A percentile compares a stretch with the other conserved stretches of the same genome.
Conservation (phyloP, 2,888 invertebrate genomes). For the Mimachlamys varia region DNA sequence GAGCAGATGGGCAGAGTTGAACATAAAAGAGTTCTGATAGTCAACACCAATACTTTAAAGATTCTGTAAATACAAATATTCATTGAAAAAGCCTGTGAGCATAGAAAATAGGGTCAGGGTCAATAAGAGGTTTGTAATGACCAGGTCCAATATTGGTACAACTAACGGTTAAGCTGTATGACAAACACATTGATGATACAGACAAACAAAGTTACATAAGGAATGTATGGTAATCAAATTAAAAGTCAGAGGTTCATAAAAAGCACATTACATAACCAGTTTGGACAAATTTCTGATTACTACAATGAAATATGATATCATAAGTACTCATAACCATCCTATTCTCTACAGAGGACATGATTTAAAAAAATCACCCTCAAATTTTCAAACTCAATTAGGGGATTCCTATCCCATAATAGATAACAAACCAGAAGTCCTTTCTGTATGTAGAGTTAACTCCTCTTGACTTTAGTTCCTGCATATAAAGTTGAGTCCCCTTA, state of each 20-base stretch:
- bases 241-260: neutral
- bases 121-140: constrained; percentile 25
- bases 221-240: neutral
- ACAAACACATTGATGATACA: neutral
- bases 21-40: neutral
- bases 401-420: too few species aligned
- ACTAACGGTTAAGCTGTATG: neutral
- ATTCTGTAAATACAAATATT: constrained; percentile 20
- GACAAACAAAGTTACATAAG: neutral
- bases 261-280: neutral
- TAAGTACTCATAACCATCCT: neutral
- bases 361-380: too few species aligned
- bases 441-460: too few species aligned
- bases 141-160: constrained; percentile 20
- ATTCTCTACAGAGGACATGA: too few species aligned
- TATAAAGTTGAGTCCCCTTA: too few species aligned
- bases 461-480: too few species aligned
- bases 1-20: constrained; percentile 4
- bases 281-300: neutral
- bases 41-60: neutral
- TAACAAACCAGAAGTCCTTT: too few species aligned
- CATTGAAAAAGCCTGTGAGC: neutral
- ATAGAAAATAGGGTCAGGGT: neutral
- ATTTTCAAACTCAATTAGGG: too few species aligned
- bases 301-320: neutral